Base-by-base conservation (phyloP, 1,140 invertebrate genomes). In the Drosophila parvula region DNA sequence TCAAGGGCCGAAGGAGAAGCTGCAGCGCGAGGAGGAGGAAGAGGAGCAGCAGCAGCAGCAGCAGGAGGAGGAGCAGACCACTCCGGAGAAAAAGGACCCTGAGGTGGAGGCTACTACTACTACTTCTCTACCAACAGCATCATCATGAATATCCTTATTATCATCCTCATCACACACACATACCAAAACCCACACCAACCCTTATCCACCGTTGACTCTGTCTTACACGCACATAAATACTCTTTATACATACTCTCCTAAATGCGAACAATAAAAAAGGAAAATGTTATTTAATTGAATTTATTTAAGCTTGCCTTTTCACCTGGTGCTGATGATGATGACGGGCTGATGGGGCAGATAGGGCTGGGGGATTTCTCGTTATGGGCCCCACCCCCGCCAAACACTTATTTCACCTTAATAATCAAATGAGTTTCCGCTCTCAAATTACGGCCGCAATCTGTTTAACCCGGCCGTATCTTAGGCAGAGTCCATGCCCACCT, bases 261-360 rank as follows among this genome's bases (percentile, higher is more conserved):
- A 89, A 88, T 78, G 68, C 73, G 68, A 89, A 88, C 76, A 90
- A 90, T 88, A 89, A 88, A 88, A 64, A 55, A 76, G 80, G 75
- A 89, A 89, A 89, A 90, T 90, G 85, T 84, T 89, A 90, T 89
- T 89, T 89, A 89, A 89, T 90, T 89, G 85, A 89, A 89, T 89
- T 89, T 89, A 84, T 89, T 89, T 90, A 89, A 89, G 84, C 81
- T 79, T 55, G 67, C 78, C 80, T 89, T 88, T 88, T 88, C 83
- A 82, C 81, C 81, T 81, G 81, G 38, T 50, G 64, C 34, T 40
- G 55, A 36, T 28, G 32, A 32, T 16, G 67, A 30, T 1, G 16
- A 5, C 22, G 28, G 28, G 10, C 14, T 50, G 47, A 11, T n/a
- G 28, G 16, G 28, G 14, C 8, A 5, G 18, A 4, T 12, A 11